phyloP scores from a whole-genome alignment of 2,797 vertebrate species.

The Orientallactaga sibirica region DNA sequence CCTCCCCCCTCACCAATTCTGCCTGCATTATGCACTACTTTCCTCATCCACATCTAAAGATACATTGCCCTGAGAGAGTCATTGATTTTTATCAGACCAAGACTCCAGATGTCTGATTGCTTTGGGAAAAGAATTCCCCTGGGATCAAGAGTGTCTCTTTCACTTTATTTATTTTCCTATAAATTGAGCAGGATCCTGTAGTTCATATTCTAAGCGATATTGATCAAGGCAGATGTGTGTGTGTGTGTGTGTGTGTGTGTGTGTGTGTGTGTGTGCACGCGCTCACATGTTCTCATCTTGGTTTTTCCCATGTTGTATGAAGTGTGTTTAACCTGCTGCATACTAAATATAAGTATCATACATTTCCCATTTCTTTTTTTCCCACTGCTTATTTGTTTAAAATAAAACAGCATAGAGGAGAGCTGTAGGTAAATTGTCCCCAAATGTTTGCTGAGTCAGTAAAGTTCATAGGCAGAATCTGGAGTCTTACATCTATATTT shows the following conservation, averaged over 20 bases:
- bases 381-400: conserved; percentile 11
- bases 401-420: conserved; percentile 26
- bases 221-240: background rate
- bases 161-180: conserved; percentile 73
- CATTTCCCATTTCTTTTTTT: conserved; percentile 47
- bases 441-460: conserved; percentile 42
- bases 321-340: background rate
- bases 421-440: background rate
- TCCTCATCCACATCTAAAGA: conserved; percentile 52
- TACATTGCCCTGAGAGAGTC: conserved; percentile 70
- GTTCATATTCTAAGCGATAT: conserved; percentile 69
- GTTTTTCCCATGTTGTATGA: background rate
- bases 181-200: conserved; percentile 52
- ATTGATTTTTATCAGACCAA: conserved; percentile 78
- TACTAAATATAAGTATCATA: background rate
- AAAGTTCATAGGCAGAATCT: conserved; percentile 38
- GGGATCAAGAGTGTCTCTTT: conserved; percentile 40
- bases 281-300: background rate
- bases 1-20: background rate
- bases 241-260: accelerated
- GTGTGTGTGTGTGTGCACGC: accelerated
- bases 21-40: conserved; percentile 24
- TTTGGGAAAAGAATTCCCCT: conserved; percentile 56
- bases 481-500: conserved; percentile 32
- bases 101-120: conserved; percentile 70